A percentile compares a stretch with the other conserved stretches of the same genome.
Conservation (phyloP, 2,797 vertebrate species). For the Dermochelys coriacea region DNA sequence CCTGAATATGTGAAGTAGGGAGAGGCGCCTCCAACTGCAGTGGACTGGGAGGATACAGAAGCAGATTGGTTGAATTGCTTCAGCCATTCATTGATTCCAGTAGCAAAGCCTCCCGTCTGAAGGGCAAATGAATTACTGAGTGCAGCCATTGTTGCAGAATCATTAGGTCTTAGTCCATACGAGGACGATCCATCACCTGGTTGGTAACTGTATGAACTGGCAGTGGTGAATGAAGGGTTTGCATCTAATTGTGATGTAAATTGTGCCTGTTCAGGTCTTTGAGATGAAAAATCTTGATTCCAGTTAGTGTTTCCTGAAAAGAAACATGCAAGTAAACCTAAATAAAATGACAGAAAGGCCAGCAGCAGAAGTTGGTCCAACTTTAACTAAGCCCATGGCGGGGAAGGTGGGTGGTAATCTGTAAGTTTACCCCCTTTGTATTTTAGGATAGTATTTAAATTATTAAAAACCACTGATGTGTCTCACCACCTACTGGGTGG, state of each 20-base stretch:
- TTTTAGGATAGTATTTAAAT: neutral
- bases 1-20: neutral
- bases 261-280: neutral
- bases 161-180: neutral
- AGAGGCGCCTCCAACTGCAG: neutral
- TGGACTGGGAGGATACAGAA: neutral
- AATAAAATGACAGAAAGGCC: neutral
- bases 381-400: neutral
- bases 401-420: neutral
- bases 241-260: neutral
- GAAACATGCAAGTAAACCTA: neutral
- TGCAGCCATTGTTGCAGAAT: neutral
- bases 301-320: slow-evolving; percentile 46
- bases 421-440: neutral
- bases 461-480: neutral
- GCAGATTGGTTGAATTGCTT: neutral
- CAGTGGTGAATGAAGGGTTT: slow-evolving; percentile 15
- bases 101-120: neutral
- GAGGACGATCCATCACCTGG: slow-evolving; percentile 2
- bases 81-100: slow-evolving; percentile 28
- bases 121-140: neutral
- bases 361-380: neutral
- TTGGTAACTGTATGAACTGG: neutral
- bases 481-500: neutral
- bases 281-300: slow-evolving; percentile 19